A percentile compares a stretch with the other conserved stretches of the same genome.
These are phyloP conservation scores for Channa striata DNA, from an alignment of 2,797 vertebrate genomes.

Conservation along the genomic window DNA sequence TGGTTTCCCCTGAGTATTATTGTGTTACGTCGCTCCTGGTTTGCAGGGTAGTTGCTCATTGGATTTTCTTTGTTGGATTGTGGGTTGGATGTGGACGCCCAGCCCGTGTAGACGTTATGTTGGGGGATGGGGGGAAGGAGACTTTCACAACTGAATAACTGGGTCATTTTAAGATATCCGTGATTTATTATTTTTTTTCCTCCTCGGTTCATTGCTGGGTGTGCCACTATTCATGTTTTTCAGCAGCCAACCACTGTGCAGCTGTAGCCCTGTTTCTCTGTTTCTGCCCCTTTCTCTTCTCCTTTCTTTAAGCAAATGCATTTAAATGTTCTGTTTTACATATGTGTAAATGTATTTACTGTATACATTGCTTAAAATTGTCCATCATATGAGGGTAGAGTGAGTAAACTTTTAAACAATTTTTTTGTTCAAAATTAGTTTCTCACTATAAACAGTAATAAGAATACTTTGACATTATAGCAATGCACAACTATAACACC, in stretches of 20 bases:
- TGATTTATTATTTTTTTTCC: slow-evolving; percentile 76
- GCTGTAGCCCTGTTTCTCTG: slow-evolving; percentile 11
- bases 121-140: slow-evolving; percentile 19
- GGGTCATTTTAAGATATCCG: slow-evolving; percentile 81
- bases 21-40: slow-evolving; percentile 47
- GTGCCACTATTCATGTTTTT: slow-evolving; percentile 70
- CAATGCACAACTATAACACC: too few relatives aligned
- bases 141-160: slow-evolving; percentile 83
- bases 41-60: slow-evolving; percentile 39
- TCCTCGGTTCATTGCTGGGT: slow-evolving; percentile 67
- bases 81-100: slow-evolving; percentile 40
- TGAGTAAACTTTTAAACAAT: too few relatives aligned
- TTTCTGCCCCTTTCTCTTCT: not conserved
- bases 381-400: too few relatives aligned
- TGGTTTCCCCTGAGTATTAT: slow-evolving; percentile 51
- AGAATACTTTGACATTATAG: too few relatives aligned
- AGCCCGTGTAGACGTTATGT: slow-evolving; percentile 23
- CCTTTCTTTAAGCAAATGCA: not conserved
- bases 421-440: too few relatives aligned
- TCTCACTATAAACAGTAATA: too few relatives aligned
- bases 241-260: slow-evolving; percentile 49
- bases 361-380: too few relatives aligned
- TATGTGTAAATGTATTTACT: too few relatives aligned
- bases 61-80: slow-evolving; percentile 48
- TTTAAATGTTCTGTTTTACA: too few relatives aligned